A percentile compares a stretch with the other conserved stretches of the same genome.
Evolutionary conservation across 2,113 vertebrate species (phyloP).

Genomic region (Leptobrachium ailaonicum): DNA sequence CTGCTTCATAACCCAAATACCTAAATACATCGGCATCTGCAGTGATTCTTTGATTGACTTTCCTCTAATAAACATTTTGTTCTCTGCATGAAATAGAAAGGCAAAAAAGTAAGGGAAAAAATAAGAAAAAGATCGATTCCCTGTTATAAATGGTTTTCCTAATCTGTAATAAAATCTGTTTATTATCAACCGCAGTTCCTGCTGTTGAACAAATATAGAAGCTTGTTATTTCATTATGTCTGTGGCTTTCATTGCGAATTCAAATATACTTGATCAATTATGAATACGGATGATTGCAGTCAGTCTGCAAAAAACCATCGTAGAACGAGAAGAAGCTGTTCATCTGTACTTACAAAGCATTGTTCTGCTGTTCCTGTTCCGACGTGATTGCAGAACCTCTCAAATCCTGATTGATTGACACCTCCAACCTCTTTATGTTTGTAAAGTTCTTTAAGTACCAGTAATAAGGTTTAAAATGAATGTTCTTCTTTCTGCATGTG

Average conservation of each 20-base stretch:
- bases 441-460: conserved; percentile 19
- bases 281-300: conserved; percentile 30
- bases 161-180: conserved; percentile 53
- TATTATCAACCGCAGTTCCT: conserved; percentile 51
- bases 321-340: conserved; percentile 10
- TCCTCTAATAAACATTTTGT: conserved; percentile 55
- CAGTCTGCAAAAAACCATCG: conserved; percentile 16
- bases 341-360: conserved; percentile 24
- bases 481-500: conserved; percentile 19
- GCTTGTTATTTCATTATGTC: conserved; percentile 49
- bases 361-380: conserved; percentile 7
- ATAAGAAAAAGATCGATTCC: conserved; percentile 57
- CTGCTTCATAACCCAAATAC: too few relatives aligned
- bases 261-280: conserved; percentile 38
- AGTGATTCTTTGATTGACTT: neutral
- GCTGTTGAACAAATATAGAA: conserved; percentile 35
- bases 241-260: conserved; percentile 44
- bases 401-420: conserved; percentile 16
- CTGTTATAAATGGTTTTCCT: conserved; percentile 52
- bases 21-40: too few relatives aligned
- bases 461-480: conserved; percentile 24
- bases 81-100: conserved; percentile 53
- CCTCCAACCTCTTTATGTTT: conserved; percentile 20
- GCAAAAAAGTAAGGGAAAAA: conserved; percentile 45
- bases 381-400: conserved; percentile 1